phyloP scores from a whole-genome alignment of 2,797 vertebrate genomes.

The Tiaroga cobitis region DNA sequence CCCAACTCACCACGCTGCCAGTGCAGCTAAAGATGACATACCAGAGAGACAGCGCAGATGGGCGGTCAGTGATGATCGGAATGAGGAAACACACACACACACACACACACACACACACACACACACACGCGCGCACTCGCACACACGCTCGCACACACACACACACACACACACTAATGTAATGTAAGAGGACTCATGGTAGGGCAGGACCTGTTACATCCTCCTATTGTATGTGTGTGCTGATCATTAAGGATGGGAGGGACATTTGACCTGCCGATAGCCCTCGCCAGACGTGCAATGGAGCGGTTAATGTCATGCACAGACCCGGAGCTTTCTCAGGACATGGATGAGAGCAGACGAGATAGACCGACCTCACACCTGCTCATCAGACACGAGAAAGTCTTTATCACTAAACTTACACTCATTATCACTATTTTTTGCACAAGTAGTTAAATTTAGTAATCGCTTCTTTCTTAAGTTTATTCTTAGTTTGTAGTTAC shows the following conservation, averaged over 20 bases:
- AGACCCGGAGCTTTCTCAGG: slow-evolving; percentile 58
- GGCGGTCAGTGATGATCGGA: slow-evolving; percentile 16
- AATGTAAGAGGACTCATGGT: slow-evolving; percentile 4
- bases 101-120: not conserved
- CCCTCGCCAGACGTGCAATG: slow-evolving; percentile 62
- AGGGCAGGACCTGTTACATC: slow-evolving; percentile 24
- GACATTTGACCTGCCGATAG: slow-evolving; percentile 68
- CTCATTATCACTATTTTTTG: slow-evolving; percentile 21
- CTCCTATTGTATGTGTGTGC: slow-evolving; percentile 23
- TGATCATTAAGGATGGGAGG: slow-evolving; percentile 48
- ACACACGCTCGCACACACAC: slow-evolving; percentile 27
- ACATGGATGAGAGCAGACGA: slow-evolving; percentile 42
- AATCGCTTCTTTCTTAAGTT: not conserved
- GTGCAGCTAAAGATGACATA: slow-evolving; percentile 23
- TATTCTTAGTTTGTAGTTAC: not conserved
- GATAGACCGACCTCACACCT: slow-evolving; percentile 45
- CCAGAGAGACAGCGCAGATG: slow-evolving; percentile 26
- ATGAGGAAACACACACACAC: slow-evolving; percentile 25
- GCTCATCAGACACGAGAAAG: not conserved
- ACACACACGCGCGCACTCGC: not conserved
- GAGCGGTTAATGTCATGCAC: slow-evolving; percentile 66
- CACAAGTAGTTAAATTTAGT: not conserved
- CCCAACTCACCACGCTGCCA: slow-evolving; percentile 39
- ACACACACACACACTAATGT: slow-evolving; percentile 11
- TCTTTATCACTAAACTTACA: not conserved